Conservation (phyloP, 2,113 vertebrate genomes). For the Acrocephalus kingi region DNA sequence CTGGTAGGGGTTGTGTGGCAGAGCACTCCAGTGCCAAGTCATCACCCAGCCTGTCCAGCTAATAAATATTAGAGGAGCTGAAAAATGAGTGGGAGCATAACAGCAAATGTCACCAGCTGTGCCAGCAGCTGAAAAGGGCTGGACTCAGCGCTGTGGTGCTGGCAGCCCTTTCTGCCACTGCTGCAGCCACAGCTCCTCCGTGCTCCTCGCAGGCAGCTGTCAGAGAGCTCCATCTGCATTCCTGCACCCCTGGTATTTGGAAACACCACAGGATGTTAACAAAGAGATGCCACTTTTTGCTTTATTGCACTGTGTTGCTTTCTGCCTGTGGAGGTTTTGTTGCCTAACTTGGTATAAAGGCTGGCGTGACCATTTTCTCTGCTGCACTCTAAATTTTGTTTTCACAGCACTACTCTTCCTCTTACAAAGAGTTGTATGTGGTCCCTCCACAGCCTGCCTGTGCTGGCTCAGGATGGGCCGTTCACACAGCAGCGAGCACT, state of each 20-base stretch:
- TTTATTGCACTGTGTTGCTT: background rate
- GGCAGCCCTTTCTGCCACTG: background rate
- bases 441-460: background rate
- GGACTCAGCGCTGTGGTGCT: background rate
- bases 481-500: background rate
- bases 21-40: background rate
- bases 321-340: background rate
- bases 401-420: background rate
- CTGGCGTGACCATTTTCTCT: background rate
- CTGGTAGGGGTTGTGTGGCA: background rate
- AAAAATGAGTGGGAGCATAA: background rate
- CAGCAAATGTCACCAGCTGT: background rate
- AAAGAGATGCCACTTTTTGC: background rate
- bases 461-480: accelerated
- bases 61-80: background rate
- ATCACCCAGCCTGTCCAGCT: background rate
- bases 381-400: background rate
- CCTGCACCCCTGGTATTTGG: background rate
- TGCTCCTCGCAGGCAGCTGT: background rate
- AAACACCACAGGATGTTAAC: background rate
- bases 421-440: background rate
- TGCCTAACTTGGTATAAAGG: background rate
- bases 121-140: background rate
- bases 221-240: background rate
- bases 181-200: background rate